Evolutionary conservation across 2,797 vertebrate species (phyloP).

Genomic region (Eleutherodactylus coqui): DNA sequence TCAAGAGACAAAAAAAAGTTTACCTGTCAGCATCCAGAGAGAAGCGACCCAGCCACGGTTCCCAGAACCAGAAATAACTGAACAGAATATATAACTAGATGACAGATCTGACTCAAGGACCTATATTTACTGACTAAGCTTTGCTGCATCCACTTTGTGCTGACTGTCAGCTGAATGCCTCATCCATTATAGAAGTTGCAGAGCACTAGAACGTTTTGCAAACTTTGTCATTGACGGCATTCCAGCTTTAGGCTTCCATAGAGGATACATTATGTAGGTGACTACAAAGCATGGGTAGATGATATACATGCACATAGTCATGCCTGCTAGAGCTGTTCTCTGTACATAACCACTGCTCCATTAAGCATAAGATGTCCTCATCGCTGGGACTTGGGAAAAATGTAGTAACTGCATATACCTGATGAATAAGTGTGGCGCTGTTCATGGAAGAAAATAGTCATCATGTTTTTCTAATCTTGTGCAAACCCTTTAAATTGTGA

Average conservation of each 20-base stretch:
- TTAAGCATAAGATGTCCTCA: neutral
- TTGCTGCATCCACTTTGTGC: neutral
- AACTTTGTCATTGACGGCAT: neutral
- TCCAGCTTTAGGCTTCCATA: neutral
- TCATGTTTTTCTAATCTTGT: too few species aligned
- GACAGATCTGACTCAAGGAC: neutral
- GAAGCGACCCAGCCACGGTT: neutral
- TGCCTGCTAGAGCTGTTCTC: neutral
- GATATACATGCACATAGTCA: too few species aligned
- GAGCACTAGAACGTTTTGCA: neutral
- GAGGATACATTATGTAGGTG: neutral
- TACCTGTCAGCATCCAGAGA: too few species aligned
- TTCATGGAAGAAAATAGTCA: too few species aligned
- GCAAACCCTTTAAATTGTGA: too few species aligned
- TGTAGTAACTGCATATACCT: too few species aligned
- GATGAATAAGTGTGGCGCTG: too few species aligned
- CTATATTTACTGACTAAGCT: constrained; percentile 5
- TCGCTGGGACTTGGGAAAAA: too few species aligned
- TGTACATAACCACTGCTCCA: neutral
- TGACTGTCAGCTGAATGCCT: neutral
- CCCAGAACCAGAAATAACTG: neutral
- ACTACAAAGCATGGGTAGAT: neutral
- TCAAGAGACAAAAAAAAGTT: neutral
- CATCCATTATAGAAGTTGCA: neutral
- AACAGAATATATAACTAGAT: neutral